phyloP scores from a whole-genome alignment of 2,888 invertebrate genomes.

The Malacosoma neustria region DNA sequence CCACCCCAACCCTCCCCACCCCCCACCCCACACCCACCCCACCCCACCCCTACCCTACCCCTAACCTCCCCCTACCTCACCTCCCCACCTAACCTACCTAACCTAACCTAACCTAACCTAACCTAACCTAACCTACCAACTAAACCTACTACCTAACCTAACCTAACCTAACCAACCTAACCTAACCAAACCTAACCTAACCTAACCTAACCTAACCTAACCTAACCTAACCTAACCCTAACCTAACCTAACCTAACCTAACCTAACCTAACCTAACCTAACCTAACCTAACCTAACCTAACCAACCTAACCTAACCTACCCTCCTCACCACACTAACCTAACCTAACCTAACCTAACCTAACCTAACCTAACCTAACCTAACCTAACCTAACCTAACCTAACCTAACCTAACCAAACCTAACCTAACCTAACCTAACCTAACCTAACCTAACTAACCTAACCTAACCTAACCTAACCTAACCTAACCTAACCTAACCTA shows the following conservation, averaged over 20 bases:
- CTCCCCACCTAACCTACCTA: conserved; percentile 4
- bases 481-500: conserved; percentile 8
- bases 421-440: conserved; percentile 12
- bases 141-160: conserved; percentile 10
- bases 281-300: conserved; percentile 14
- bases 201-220: conserved; percentile 6
- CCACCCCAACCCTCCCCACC: too few relatives aligned
- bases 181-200: conserved; percentile 1
- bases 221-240: conserved; percentile 9
- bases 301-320: conserved; percentile 10
- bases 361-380: conserved; percentile 14
- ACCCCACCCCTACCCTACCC: conserved; percentile 6
- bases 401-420: conserved; percentile 13
- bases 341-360: conserved; percentile 11
- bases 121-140: conserved; percentile 10
- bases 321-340: conserved; percentile 10
- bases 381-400: conserved; percentile 12
- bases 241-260: conserved; percentile 13
- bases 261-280: conserved; percentile 12
- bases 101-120: conserved; percentile 10
- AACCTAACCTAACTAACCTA: conserved; percentile 12
- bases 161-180: conserved; percentile 7
- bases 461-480: conserved; percentile 15
- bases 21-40: too few relatives aligned
- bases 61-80: conserved; percentile 7